Conservation (phyloP, 2,888 invertebrate species). For the Napeogenes sylphis region DNA sequence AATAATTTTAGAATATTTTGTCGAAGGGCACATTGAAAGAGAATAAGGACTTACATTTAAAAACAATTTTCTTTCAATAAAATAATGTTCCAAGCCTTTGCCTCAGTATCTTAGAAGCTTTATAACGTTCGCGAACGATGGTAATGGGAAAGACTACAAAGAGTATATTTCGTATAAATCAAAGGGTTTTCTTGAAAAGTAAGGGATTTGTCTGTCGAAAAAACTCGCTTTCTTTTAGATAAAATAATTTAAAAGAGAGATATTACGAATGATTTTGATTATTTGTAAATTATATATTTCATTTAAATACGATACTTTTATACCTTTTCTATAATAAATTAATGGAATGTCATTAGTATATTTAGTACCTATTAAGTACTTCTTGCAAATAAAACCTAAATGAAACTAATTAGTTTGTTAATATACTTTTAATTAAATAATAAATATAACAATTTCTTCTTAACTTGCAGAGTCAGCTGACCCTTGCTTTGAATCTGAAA, state of each 20-base stretch:
- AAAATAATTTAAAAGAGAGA: not conserved
- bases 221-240: not conserved
- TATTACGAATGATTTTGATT: not conserved
- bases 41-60: slow-evolving; percentile 4
- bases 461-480: not conserved
- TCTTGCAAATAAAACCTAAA: too few species aligned
- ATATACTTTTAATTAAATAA: too few species aligned
- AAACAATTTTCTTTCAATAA: slow-evolving; percentile 7
- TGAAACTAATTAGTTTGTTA: too few species aligned
- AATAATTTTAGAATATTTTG: not conserved
- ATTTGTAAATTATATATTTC: not conserved
- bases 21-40: slow-evolving; percentile 2
- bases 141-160: slow-evolving; percentile 30
- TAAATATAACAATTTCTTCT: too few species aligned
- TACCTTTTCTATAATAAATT: not conserved
- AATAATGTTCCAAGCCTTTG: slow-evolving; percentile 4
- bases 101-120: slow-evolving; percentile 16
- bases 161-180: slow-evolving; percentile 29
- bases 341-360: too few species aligned
- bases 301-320: not conserved
- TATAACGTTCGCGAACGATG: slow-evolving; percentile 25
- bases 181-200: slow-evolving; percentile 25
- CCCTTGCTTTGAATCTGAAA: slow-evolving; percentile 6
- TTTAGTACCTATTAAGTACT: too few species aligned
- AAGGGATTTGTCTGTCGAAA: slow-evolving; percentile 4